Conservation (phyloP, 2,797 vertebrate species). For the Perodicticus potto region DNA sequence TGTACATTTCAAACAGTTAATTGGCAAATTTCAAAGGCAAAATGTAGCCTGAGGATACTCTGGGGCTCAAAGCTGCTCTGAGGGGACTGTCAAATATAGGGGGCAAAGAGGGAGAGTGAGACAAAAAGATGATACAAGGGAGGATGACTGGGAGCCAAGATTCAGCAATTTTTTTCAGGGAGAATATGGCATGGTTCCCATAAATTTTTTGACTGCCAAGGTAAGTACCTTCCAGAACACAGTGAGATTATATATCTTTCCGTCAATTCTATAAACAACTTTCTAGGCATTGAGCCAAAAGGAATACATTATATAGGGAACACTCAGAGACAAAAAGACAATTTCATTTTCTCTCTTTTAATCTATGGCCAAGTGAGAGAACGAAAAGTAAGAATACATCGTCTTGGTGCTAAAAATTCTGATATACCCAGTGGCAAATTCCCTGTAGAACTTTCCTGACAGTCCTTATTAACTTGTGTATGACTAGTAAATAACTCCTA, state of each 20-base stretch:
- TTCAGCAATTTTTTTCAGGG: neutral
- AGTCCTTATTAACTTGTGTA: conserved; percentile 32
- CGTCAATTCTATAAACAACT: conserved; percentile 71
- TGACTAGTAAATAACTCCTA: conserved; percentile 48
- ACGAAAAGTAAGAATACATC: conserved; percentile 38
- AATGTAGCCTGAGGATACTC: conserved; percentile 67
- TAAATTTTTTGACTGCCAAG: conserved; percentile 64
- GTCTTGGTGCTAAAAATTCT: conserved; percentile 42
- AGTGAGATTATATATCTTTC: conserved; percentile 62
- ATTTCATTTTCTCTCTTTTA: conserved; percentile 60
- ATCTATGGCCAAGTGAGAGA: conserved; percentile 23
- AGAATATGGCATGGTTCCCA: conserved; percentile 51
- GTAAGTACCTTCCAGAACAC: conserved; percentile 56
- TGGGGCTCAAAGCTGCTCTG: conserved; percentile 29
- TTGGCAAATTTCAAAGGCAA: conserved; percentile 61
- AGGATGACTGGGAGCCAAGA: conserved; percentile 29
- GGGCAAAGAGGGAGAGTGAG: neutral
- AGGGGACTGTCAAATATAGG: neutral
- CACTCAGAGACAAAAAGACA: conserved; percentile 46
- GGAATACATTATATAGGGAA: conserved; percentile 54
- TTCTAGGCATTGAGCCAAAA: conserved; percentile 47
- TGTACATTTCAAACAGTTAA: conserved; percentile 37
- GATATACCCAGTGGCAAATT: conserved; percentile 41
- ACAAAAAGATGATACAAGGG: neutral
- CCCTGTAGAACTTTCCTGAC: conserved; percentile 8